A percentile compares a stretch with the other conserved stretches of the same genome.
Conservation (phyloP, 2,113 vertebrate genomes). For the Eupsittula cactorum region DNA sequence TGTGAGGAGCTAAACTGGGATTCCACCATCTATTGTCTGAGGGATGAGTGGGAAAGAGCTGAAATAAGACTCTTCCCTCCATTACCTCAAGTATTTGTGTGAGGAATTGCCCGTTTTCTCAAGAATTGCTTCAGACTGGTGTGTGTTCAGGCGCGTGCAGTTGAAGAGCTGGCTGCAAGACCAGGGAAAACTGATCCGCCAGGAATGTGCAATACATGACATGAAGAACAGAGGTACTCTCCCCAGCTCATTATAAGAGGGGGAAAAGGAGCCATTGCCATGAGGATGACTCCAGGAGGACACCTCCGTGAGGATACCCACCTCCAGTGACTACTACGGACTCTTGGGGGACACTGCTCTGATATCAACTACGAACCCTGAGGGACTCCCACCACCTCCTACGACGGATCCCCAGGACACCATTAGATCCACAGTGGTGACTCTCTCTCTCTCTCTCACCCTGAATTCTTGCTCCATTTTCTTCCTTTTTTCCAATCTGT, state of each 20-base stretch:
- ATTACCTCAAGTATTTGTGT: background rate
- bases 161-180: background rate
- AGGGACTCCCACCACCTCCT: background rate
- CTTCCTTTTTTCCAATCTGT: background rate
- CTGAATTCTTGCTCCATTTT: background rate
- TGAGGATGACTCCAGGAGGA: background rate
- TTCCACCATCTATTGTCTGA: background rate
- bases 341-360: background rate
- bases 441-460: background rate
- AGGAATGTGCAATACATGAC: background rate
- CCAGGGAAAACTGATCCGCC: background rate
- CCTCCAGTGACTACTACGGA: background rate
- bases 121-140: background rate
- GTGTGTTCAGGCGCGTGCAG: background rate
- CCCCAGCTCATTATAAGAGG: background rate
- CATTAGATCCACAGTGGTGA: background rate
- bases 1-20: background rate
- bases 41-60: background rate
- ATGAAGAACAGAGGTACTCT: background rate
- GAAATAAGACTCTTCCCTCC: background rate
- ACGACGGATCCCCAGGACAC: background rate
- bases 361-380: background rate
- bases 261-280: background rate
- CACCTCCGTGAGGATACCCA: background rate
- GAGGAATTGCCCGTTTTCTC: background rate